A percentile compares a stretch with the other conserved stretches of the same genome.
phyloP scores from a whole-genome alignment of 2,888 invertebrate species.

The Eupsilia transversa region DNA sequence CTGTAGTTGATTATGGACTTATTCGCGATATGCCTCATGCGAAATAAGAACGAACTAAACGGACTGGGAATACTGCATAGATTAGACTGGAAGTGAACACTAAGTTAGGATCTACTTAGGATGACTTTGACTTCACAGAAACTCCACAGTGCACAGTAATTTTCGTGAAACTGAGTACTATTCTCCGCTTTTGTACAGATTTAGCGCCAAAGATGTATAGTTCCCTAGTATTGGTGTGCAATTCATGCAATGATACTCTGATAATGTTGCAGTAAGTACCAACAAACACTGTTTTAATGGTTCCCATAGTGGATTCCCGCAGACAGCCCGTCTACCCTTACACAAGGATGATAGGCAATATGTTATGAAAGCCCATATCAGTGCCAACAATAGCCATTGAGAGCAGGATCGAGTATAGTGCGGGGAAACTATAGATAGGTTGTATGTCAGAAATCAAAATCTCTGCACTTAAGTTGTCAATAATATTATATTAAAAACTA shows the following conservation, averaged over 20 bases:
- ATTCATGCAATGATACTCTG: too few relatives aligned
- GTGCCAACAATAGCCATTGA: slow-evolving; percentile 33
- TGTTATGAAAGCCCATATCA: slow-evolving; percentile 49
- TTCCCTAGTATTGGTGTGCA: slow-evolving; percentile 7
- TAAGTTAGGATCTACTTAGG: neutral
- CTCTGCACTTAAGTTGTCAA: too few relatives aligned
- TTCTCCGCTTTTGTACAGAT: neutral
- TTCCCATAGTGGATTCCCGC: neutral
- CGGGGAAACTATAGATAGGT: neutral
- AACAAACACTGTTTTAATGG: slow-evolving; percentile 4
- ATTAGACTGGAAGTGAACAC: neutral
- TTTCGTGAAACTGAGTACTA: neutral
- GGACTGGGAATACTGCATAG: neutral
- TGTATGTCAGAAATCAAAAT: too few relatives aligned
- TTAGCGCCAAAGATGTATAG: slow-evolving; percentile 5
- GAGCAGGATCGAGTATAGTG: slow-evolving; percentile 3
- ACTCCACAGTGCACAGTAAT: neutral
- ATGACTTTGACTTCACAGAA: neutral
- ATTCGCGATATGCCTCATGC: too few relatives aligned
- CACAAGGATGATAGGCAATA: slow-evolving; percentile 34
- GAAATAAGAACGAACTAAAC: neutral
- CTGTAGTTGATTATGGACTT: too few relatives aligned
- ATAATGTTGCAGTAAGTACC: neutral
- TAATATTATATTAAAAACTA: too few relatives aligned
- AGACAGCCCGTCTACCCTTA: slow-evolving; percentile 15